Evolutionary conservation across 2,888 invertebrate genomes (phyloP), one percentile per base, ranked within the genome.

Genomic region (Diloba caeruleocephala): DNA sequence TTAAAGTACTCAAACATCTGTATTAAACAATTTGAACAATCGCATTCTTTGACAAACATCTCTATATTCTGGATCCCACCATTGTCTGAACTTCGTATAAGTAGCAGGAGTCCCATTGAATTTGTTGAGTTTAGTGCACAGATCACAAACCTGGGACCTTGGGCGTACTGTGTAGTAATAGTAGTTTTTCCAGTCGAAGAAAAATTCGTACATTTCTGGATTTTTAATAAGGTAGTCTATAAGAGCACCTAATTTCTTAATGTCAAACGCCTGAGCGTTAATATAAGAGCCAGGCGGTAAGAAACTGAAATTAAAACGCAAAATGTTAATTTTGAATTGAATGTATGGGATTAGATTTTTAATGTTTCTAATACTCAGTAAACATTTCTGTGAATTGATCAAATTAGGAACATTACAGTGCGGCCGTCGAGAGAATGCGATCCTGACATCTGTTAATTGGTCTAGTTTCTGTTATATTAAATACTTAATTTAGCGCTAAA

Each of bases 131-230:
- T 82, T 87, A 0, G 74, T 49, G 46, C 92, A 92, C 0, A 92
- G 61, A 10, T 84, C 84, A 52, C 92, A 92, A 0, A 92, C 59
- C 4, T 78, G 58, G n/a, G 71, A 64, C 37, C 74, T 81, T 0
- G 85, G 76, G 12, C 70, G 80, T 0, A 74, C 51, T 1, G 75
- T 78, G 48, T 84, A 89, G 56, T 76, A 81, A 32, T 92, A 92
- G 42, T 92, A 82, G 36, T 84, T 82, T 45, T 85, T 90, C 92
- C 92, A 91, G 49, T 90, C 90, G 32, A 90, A 88, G 64, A 92
- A 89, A 28, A 76, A 82, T 2, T 77, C 73, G 58, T 92, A 91
- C 29, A 80, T 81, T 0, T 71, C 56, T 0, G 78, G 80, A 28
- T 87, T 81, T 43, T 76, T 79, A 15, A 90, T 89, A 0, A 91